phyloP scores from a whole-genome alignment of 2,797 vertebrate genomes.

The Acipenser transmontanus region DNA sequence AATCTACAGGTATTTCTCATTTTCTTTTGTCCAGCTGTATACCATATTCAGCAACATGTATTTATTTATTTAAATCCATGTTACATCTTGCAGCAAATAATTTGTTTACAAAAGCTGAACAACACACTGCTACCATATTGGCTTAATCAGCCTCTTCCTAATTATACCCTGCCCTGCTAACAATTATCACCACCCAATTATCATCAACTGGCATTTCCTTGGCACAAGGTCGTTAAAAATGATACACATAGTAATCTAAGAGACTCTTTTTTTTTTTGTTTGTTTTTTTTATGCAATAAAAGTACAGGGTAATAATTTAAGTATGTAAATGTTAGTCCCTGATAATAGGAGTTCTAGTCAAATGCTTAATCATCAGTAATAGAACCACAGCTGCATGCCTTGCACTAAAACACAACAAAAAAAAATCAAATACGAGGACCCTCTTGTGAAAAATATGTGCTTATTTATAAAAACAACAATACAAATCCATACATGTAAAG shows the following conservation, averaged over 20 bases:
- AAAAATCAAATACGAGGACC: too few relatives aligned
- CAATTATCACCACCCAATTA: neutral
- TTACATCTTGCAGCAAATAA: neutral
- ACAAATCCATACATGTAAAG: too few relatives aligned
- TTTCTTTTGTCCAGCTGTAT: neutral
- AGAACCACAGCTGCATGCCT: too few relatives aligned
- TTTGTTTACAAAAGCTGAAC: slow-evolving; percentile 2
- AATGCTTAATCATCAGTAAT: too few relatives aligned
- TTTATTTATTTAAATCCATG: neutral
- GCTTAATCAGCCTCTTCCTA: neutral
- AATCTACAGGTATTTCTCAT: neutral
- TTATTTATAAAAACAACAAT: too few relatives aligned
- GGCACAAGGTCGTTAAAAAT: neutral
- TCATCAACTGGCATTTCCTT: neutral
- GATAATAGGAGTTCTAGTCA: too few relatives aligned
- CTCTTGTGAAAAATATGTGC: too few relatives aligned
- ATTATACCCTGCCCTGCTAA: neutral
- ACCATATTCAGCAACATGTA: neutral
- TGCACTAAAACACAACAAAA: too few relatives aligned
- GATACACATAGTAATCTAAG: slow-evolving; percentile 1
- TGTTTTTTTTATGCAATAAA: too few relatives aligned
- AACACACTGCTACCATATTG: neutral
- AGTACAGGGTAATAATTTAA: too few relatives aligned
- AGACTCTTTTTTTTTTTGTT: neutral
- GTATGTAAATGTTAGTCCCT: too few relatives aligned